Base-by-base conservation (phyloP, 2,113 vertebrate genomes). In the Colaptes auratus region DNA sequence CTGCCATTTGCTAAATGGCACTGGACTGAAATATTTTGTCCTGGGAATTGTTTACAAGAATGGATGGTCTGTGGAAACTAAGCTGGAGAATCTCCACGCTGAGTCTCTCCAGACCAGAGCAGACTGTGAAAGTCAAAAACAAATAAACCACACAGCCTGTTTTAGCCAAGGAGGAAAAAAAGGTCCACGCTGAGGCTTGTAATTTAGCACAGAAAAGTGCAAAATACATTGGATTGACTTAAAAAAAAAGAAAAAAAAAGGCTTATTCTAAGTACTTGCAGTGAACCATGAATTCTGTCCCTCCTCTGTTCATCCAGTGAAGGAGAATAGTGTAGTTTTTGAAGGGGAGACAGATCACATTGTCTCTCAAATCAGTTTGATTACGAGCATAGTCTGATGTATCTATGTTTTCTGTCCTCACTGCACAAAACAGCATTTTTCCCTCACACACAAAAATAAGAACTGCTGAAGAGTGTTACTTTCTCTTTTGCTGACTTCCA, bases 11-110 rank as follows among this genome's bases (percentile, higher is more conserved):
- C 39, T 82, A 79, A 82, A 46, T 65, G 24, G 6, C 63, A 77
- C 31, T 71, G 42, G 48, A 70, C 52, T 79, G 64, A 75, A 78
- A 55, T 86, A 4, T 91, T 86, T 53, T 91, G 27, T 92, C 65
- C 71, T 69, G 42, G 30, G 55, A 91, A 64, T 74, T 86, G 55
- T 94, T 97, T 95, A 89, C 80, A 78, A 70, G 50, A 50, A 18
- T 35, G 39, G 12, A 15, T 50, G 30, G 52, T 21, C 24, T 96
- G 64, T 74, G 70, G 89, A 96, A 97, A 96, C 70, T 60, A 95
- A 91, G 82, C 91, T 94, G 92, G 60, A 89, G 27, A 88, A 78
- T 73, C 23, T 46, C 33, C 60, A 44, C 46, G 42, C 35, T 46
- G 10, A 83, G 75, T n/a, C 24, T 87, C 55, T 92, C 24, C 44